Percentiles rank a stretch among this genome's conserved stretches.
These are phyloP conservation scores for Phalacrocorax aristotelis DNA, from an alignment of 2,113 vertebrate genomes.

Conservation along the genomic window DNA sequence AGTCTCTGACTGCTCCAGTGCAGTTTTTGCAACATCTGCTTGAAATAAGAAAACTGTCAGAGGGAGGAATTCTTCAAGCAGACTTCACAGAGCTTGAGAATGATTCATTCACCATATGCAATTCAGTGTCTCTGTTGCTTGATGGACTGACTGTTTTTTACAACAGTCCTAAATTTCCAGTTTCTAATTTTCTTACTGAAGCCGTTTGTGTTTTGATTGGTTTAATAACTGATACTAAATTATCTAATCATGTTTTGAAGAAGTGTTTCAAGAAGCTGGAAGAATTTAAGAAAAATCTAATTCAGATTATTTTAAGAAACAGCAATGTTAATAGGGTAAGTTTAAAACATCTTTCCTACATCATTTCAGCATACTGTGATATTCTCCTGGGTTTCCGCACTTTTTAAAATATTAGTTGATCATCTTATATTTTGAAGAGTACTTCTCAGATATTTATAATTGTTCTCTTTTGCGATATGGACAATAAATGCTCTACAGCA, in stretches of 20 bases:
- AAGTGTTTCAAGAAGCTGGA: slow-evolving; percentile 77
- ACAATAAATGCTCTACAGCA: neutral
- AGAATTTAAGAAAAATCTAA: slow-evolving; percentile 78
- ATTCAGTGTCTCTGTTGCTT: slow-evolving; percentile 81
- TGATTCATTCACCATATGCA: slow-evolving; percentile 68
- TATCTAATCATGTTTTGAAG: slow-evolving; percentile 67
- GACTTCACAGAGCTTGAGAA: slow-evolving; percentile 65
- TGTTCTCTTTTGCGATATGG: neutral
- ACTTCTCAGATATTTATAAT: neutral
- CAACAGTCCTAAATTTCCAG: slow-evolving; percentile 61
- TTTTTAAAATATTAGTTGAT: neutral
- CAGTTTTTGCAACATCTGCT: slow-evolving; percentile 84
- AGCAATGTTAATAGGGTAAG: slow-evolving; percentile 80
- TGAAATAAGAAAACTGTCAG: slow-evolving; percentile 71
- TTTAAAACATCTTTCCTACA: neutral
- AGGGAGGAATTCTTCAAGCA: slow-evolving; percentile 43
- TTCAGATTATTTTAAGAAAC: slow-evolving; percentile 74
- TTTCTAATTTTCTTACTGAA: slow-evolving; percentile 69
- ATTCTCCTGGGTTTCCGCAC: neutral
- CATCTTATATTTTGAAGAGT: neutral
- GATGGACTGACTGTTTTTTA: slow-evolving; percentile 76
- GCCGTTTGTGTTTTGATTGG: slow-evolving; percentile 70
- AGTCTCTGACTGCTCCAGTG: slow-evolving; percentile 62
- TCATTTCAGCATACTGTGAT: neutral
- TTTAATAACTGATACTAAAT: slow-evolving; percentile 68